A percentile compares a stretch with the other conserved stretches of the same genome.
Evolutionary conservation across 2,888 invertebrate genomes (phyloP).

Genomic region (Athalia rosae): DNA sequence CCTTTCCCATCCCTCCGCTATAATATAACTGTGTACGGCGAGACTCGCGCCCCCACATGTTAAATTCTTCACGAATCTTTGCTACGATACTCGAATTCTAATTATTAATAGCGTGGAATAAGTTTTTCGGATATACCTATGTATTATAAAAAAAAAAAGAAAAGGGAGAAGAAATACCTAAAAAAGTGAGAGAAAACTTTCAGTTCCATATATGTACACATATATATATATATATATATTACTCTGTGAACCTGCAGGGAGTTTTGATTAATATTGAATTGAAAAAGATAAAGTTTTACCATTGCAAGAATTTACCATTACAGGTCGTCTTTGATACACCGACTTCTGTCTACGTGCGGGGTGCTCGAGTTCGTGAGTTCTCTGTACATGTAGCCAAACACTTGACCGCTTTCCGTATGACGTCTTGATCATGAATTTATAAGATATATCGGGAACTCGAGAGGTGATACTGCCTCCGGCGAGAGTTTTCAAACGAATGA

Average conservation of each 20-base stretch:
- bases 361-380: background rate
- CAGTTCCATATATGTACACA: no score
- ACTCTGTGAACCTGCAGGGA: background rate
- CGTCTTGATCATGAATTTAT: slow-evolving; percentile 19
- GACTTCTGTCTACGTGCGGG: background rate
- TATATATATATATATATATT: no score
- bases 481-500: background rate
- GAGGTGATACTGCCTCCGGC: background rate
- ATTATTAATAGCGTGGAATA: no score
- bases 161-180: no score
- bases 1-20: background rate
- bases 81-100: no score
- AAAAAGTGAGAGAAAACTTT: no score
- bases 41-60: no score
- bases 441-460: slow-evolving; percentile 9
- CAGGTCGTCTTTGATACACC: background rate
- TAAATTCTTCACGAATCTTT: no score
- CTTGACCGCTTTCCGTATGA: slow-evolving; percentile 13
- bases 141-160: no score
- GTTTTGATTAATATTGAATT: background rate
- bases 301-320: background rate
- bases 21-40: no score
- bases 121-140: no score
- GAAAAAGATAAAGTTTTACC: background rate
- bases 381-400: background rate